Base-by-base conservation (phyloP, 2,888 invertebrate genomes). In the Ormyrus pomaceus region DNA sequence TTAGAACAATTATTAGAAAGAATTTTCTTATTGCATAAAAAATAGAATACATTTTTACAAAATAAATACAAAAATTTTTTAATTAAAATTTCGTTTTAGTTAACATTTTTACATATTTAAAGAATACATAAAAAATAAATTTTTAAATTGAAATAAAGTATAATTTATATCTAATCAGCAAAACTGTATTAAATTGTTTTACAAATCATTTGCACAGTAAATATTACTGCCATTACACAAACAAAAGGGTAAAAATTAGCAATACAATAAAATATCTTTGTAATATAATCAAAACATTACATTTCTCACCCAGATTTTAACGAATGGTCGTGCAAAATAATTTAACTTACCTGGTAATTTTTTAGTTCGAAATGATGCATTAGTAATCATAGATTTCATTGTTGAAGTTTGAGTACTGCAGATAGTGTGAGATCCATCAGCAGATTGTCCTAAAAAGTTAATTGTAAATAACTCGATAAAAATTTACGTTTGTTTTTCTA, bases 321-420 rank as follows among this genome's bases (percentile, higher is more conserved):
- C 11, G 13, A 74, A 11, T 62, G 64, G 9, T 13, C 13, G 56
- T 65, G n/a, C n/a, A 55, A 65, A 61, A 79, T 58, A 55, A 62
- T 64, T 69, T 13, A 78, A 88, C 92, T 92, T 92, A 96, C 96
- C 96, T 92, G 99, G 99, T 87, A 99, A 93, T 91, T 98, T 98
- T 92, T 97, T 98, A 84, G 98, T 97, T 84, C 98, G 95, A 92
- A 99, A 98, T 85, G 99, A 99, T 83, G 99, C 99, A 91, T 99
- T 99, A 53, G 99, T 99, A 84, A 99, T 98, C 95, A 98, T 97
- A 8, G 97, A 96, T 91, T 98, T 98, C 0, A 96, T 93, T 2
- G 94, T 94, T 13, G 94, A 93, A 3, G 95, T 94, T 34, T 93
- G 94, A 19, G 96, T 89, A 72, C 96, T 94, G 88, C 95, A 95